Base-by-base conservation (phyloP, 1,140 invertebrate species). In the Anagrus nilaparvatae region DNA sequence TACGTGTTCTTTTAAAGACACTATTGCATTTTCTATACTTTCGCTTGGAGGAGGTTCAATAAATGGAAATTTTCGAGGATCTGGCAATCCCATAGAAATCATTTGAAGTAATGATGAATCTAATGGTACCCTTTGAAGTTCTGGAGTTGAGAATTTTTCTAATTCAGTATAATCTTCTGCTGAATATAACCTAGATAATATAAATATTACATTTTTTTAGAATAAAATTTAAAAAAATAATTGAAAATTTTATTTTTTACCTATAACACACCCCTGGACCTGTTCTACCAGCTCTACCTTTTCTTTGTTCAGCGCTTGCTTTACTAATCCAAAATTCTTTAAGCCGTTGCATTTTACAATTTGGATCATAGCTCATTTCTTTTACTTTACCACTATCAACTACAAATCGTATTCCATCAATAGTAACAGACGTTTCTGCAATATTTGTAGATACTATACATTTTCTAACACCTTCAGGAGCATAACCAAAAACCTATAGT, bases 361-460 rank as follows among this genome's bases (percentile, higher is more conserved):
- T 75, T 0, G 87, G 78, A 67, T 97, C 89, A 62, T 91, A 97
- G 60, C 80, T 91, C 90, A 97, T 97, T 68, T 96, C 87, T 69
- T 98, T 98, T 0, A 96, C 89, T 75, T 94, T 92, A 18, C 90
- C 89, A 10, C 92, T 97, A 68, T 99, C 97, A 5, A 92, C 78
- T 3, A 99, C 95, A 73, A 99, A 99, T 58, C 95, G 71, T 45
- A 99, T 87, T 4, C 95, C 96, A 70, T 99, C 96, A 44, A 99
- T 97, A 0, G 97, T 99, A 4, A 99, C 84, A 5, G 94, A 98
- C 1, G 97, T 99, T 73, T 99, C 97, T 0, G 97, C 95, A 43
- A 99, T 98, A 59, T 99, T 99, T n/a, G 96, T 99, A 1, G 93
- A 92, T 3, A 99, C 79, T 46, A 99, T 94, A 61, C 95, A 98